These are phyloP conservation scores for Erythrolamprus reginae DNA, from an alignment of 2,113 vertebrate species.

Conservation along the genomic window DNA sequence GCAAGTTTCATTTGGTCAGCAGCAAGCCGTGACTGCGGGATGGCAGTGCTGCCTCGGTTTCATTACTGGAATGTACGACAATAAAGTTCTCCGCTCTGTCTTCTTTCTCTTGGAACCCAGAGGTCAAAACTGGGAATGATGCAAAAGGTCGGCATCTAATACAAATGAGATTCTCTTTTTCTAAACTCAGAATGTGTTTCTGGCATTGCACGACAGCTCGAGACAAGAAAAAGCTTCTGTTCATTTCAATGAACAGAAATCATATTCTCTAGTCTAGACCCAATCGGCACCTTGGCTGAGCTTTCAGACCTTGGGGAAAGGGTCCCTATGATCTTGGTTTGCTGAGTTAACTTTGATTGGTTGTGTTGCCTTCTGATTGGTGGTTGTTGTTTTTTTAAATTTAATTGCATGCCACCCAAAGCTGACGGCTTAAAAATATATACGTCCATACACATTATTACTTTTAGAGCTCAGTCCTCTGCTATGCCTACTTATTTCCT, in stretches of 20 bases:
- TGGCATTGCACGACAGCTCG: background rate
- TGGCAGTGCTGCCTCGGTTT: background rate
- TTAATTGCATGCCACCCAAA: background rate
- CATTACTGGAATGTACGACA: constrained; percentile 19
- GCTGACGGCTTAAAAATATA: background rate
- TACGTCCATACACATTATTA: background rate
- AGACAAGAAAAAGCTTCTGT: background rate
- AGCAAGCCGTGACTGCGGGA: background rate
- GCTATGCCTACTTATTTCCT: background rate
- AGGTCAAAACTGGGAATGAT: background rate
- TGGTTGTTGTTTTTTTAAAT: background rate
- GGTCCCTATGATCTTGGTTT: background rate
- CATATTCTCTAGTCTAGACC: background rate
- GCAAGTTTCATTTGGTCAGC: constrained; percentile 17
- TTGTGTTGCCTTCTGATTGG: background rate
- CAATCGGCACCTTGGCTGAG: background rate
- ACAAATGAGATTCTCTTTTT: constrained; percentile 33
- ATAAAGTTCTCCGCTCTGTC: background rate
- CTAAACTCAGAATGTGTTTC: background rate
- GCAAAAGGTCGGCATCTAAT: background rate
- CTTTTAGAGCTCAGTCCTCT: background rate
- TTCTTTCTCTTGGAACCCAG: background rate
- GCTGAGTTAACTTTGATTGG: background rate
- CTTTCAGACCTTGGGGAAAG: background rate
- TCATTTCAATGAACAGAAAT: background rate